Base-by-base conservation (phyloP, 2,797 vertebrate species). In the Oophaga sylvatica region DNA sequence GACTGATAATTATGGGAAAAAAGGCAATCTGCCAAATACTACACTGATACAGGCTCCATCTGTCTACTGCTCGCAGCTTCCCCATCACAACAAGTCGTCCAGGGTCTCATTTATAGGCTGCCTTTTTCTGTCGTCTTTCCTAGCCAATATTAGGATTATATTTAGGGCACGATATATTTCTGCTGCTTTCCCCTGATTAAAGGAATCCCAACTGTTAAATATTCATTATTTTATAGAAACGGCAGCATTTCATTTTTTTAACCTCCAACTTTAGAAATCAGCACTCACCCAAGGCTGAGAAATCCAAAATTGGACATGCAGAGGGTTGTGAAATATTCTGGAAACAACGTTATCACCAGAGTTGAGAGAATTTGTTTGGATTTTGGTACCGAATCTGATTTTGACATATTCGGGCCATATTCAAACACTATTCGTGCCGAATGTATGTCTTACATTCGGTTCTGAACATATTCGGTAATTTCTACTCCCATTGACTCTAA, bases 11-110 rank as follows among this genome's bases (percentile, higher is more conserved):
- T 60, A 62, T 76, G 59, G 17, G 10, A 26, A 59, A 76, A 48
- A 75, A 41, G 41, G 45, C 48, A 16, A 19, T 77, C 59, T 77
- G 83, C 83, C 83, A 85, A 77, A 84, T 20, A 26, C 70, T 62
- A 22, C 59, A 76, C 83, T 75, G 76, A 75, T 77, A 76, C 65
- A 59, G 53, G 62, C 12, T 56, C 83, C 83, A 85, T 86, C 84
- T 86, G 77, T 86, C 77, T 80, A 13, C 75, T 41, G 76, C 48
- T 68, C 41, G 67, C 63, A 59, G 77, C 80, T 53, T 65, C 29
- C 29, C 19, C 29, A 76, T 84, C 35, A 77, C 77, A 77, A 62
- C 83, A 35, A 77, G 59, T 48, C 65, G 65, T 67, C 60, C 60
- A 15, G 10, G 12, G 31, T 45, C 20, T 76, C 59, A 53, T 63